Conservation (phyloP, 1,140 invertebrate species). For the Uloborus diversus region DNA sequence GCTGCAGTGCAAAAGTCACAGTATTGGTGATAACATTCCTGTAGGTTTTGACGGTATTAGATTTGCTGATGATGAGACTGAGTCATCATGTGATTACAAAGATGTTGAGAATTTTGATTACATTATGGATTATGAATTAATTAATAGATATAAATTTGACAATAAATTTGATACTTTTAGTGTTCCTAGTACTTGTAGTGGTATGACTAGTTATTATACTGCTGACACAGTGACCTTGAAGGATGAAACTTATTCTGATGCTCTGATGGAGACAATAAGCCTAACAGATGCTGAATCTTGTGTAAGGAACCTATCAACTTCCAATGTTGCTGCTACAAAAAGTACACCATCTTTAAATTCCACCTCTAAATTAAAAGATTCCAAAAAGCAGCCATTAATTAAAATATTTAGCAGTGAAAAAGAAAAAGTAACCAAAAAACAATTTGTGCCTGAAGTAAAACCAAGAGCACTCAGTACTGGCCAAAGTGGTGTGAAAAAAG, state of each 20-base stretch:
- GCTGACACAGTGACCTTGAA: conserved; percentile 47
- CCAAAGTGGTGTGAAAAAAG: conserved; percentile 13
- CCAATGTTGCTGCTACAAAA: not conserved
- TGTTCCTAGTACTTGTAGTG: conserved; percentile 42
- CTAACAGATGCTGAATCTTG: conserved; percentile 15
- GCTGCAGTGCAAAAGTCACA: not conserved
- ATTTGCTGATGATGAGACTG: conserved; percentile 53
- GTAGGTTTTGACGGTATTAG: conserved; percentile 40
- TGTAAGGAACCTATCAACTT: not conserved
- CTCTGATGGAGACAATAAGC: conserved; percentile 26
- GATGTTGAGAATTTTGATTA: conserved; percentile 46
- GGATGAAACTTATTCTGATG: conserved; percentile 50
- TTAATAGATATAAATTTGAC: conserved; percentile 37
- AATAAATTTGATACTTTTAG: conserved; percentile 45
- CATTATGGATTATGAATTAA: conserved; percentile 42
- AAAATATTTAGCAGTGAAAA: no score
- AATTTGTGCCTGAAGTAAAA: no score
- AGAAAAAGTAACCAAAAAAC: no score
- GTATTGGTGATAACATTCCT: conserved; percentile 41
- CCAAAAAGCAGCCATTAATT: no score
- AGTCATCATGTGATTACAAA: conserved; percentile 51
- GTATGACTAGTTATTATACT: conserved; percentile 49
- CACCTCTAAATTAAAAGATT: not conserved
- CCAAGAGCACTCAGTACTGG: no score
- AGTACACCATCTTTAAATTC: not conserved